Evolutionary conservation across 2,113 vertebrate species (phyloP), one percentile per base, ranked within the genome.

Genomic region (Syngnathoides biaculeatus): DNA sequence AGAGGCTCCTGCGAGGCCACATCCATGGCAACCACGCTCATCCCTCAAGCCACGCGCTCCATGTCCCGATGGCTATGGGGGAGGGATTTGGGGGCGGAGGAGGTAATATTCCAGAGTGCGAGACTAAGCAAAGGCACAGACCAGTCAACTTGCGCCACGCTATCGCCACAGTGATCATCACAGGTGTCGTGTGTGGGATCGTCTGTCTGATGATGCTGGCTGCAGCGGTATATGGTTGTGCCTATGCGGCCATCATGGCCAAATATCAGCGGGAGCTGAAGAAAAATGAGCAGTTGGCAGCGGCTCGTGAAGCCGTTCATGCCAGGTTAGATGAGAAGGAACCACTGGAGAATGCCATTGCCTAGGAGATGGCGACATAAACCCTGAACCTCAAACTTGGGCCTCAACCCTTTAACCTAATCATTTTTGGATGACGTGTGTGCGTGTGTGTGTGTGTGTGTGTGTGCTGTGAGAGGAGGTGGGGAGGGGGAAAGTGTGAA

Each of bases 151-250:
- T 98, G 81, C 94, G 97, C 22, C 93, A 95, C 0, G 95, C 97
- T 1, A 90, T 98, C 19, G 96, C 94, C 89, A 99, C 97, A 0
- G 93, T 98, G 5, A 91, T 95, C 56, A 94, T 98, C 80, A 98
- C 95, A 0, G 97, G 96, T 0, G 94, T 98, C 0, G 90, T 97
- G 61, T 99, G 96, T 15, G 97, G 96, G 26, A 89, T 98, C 0
- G 94, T 99, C 67, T 95, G 91, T 64, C 93, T 99, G 65, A 95
- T 98, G 97, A 99, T 99, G 96, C 67, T 99, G 91, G 95, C 87
- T 0, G 96, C 96, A 0, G 94, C 94, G 0, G 89, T 98, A 24
- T 99, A 99, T 0, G 97, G 97, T 39, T 99, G 96, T 5, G 93
- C 95, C 66, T 95, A 99, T 0, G 97, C 97, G 0, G 95, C 95